These are phyloP conservation scores for Solea senegalensis DNA, from an alignment of 2,113 vertebrate species.

Conservation along the genomic window DNA sequence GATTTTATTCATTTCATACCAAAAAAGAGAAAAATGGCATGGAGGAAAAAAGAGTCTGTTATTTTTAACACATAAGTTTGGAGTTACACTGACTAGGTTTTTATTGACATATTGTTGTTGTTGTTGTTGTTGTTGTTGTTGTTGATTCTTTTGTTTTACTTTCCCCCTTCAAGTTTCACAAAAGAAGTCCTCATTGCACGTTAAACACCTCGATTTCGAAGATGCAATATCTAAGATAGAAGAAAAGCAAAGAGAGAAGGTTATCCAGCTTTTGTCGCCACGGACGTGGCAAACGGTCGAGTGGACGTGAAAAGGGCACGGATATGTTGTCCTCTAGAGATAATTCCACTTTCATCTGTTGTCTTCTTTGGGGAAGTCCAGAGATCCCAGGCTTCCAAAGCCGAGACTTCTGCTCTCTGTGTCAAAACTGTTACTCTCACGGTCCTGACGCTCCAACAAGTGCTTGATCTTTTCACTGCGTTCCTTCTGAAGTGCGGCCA, in stretches of 20 bases:
- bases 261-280: constrained; percentile 85
- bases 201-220: constrained; percentile 82
- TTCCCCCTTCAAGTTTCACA: constrained; percentile 78
- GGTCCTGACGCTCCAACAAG: constrained; percentile 94
- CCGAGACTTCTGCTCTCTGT: constrained; percentile 94
- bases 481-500: constrained; percentile 97
- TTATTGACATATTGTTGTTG: constrained; percentile 62
- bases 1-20: constrained; percentile 96
- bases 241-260: constrained; percentile 73
- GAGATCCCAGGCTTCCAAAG: constrained; percentile 93
- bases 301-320: constrained; percentile 90
- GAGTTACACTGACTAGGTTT: constrained; percentile 80
- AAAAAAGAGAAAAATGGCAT: constrained; percentile 91
- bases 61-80: constrained; percentile 75
- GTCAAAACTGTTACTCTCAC: constrained; percentile 94
- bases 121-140: constrained; percentile 52
- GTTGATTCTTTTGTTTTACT: constrained; percentile 62
- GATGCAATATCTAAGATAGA: constrained; percentile 85
- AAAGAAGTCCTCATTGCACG: constrained; percentile 86
- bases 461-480: constrained; percentile 96
- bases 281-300: constrained; percentile 72
- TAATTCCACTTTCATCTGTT: constrained; percentile 81
- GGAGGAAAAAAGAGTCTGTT: constrained; percentile 89
- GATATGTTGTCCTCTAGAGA: constrained; percentile 77
- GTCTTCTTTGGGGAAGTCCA: constrained; percentile 99